Evolutionary conservation across 2,888 invertebrate species (phyloP).

Genomic region (Mythimna albipuncta): DNA sequence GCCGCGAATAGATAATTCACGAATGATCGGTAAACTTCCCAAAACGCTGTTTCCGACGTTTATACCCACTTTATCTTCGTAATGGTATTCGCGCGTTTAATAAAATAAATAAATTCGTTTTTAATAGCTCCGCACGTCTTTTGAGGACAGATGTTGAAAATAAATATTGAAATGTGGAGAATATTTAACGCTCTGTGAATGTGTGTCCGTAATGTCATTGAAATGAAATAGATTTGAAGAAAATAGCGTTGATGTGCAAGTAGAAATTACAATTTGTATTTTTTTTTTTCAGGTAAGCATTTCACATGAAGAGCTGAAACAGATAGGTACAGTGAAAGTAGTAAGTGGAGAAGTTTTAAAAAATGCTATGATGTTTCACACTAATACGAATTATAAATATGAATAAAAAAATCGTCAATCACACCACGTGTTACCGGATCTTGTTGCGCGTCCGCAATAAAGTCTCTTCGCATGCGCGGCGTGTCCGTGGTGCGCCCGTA

Average conservation of each 20-base stretch:
- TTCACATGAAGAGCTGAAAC: not conserved
- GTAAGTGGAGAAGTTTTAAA: not conserved
- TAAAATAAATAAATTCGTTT: slow-evolving; percentile 46
- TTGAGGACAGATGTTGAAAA: slow-evolving; percentile 42
- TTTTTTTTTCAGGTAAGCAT: slow-evolving; percentile 51
- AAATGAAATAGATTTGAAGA: not conserved
- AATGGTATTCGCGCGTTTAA: slow-evolving; percentile 41
- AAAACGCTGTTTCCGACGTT: slow-evolving; percentile 54
- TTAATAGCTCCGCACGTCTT: slow-evolving; percentile 39
- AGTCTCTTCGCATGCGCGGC: too few species aligned
- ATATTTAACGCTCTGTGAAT: slow-evolving; percentile 2
- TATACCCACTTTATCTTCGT: slow-evolving; percentile 51
- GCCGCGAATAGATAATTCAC: slow-evolving; percentile 44
- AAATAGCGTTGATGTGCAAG: not conserved
- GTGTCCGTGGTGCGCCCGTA: too few species aligned
- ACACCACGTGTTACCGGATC: too few species aligned
- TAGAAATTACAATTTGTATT: not conserved
- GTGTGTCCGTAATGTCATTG: slow-evolving; percentile 11
- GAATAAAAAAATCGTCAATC: too few species aligned
- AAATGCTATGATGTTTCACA: not conserved
- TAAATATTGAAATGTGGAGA: slow-evolving; percentile 42
- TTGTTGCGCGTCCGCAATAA: too few species aligned
- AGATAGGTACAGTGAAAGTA: not conserved
- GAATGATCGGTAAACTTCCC: slow-evolving; percentile 49
- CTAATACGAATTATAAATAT: too few species aligned